A percentile compares a stretch with the other conserved stretches of the same genome.
phyloP scores from a whole-genome alignment of 2,797 vertebrate species.

The Harpagifer antarcticus region DNA sequence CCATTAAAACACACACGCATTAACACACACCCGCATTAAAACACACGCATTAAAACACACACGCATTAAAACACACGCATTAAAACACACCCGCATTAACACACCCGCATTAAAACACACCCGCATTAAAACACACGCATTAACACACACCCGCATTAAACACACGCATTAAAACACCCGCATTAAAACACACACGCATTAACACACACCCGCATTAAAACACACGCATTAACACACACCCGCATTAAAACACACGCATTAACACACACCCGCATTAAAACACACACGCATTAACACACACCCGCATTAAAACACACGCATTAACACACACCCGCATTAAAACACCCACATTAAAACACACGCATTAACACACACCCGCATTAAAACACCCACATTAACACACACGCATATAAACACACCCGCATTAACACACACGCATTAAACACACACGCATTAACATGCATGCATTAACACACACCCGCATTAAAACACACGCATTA shows the following conservation, averaged over 20 bases:
- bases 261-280: neutral
- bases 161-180: neutral
- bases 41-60: no score
- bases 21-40: no score
- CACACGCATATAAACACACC: neutral
- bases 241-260: constrained; percentile 1
- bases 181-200: neutral
- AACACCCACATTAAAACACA: constrained; percentile 27
- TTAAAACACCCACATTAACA: neutral
- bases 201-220: constrained; percentile 31
- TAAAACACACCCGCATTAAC: no score
- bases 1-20: no score
- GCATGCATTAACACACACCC: constrained; percentile 11
- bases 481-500: constrained; percentile 2
- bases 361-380: neutral
- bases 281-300: constrained; percentile 11
- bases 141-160: no score
- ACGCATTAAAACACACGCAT: neutral
- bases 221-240: constrained; percentile 10
- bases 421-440: neutral
- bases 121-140: neutral
- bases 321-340: constrained; percentile 23
- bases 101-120: constrained; percentile 11
- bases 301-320: no score
- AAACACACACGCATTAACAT: constrained; percentile 29